These are phyloP conservation scores for Aphrocallistes beatrix DNA, from an alignment of 37 sponge, comb jelly and placozoan species.

Conservation along the genomic window DNA sequence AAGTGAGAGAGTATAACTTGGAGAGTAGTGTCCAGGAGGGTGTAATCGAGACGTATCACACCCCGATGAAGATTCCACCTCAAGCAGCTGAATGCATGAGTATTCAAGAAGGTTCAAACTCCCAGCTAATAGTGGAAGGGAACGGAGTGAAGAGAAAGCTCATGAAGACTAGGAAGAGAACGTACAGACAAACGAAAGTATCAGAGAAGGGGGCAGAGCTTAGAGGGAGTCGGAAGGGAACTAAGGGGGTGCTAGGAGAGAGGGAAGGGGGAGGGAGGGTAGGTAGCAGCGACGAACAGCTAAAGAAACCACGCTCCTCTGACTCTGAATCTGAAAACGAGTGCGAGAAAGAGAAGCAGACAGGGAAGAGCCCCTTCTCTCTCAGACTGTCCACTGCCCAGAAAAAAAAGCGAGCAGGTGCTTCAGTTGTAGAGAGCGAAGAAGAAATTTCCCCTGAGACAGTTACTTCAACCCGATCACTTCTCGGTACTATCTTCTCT, in stretches of 20 bases:
- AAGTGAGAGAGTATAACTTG: too few relatives aligned
- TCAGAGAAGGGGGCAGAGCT: too few relatives aligned
- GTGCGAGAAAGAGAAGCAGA: neutral
- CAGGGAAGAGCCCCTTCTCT: neutral
- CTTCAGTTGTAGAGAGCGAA: neutral
- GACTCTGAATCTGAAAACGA: neutral
- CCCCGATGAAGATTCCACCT: too few relatives aligned
- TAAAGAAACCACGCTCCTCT: neutral
- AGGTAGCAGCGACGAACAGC: neutral
- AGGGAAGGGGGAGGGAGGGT: neutral
- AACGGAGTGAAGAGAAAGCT: neutral
- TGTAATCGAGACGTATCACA: too few relatives aligned
- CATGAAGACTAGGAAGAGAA: neutral
- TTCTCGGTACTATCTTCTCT: conserved; percentile 9
- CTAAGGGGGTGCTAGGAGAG: neutral
- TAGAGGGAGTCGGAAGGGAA: too few relatives aligned
- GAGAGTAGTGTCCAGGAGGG: too few relatives aligned
- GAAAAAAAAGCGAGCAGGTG: neutral
- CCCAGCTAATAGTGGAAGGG: neutral
- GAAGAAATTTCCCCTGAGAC: neutral
- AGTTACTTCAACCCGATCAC: neutral
- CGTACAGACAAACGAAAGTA: too few relatives aligned
- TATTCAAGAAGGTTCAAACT: too few relatives aligned
- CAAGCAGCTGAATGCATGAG: too few relatives aligned
- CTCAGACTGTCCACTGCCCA: neutral